A percentile compares a stretch with the other conserved stretches of the same genome.
Evolutionary conservation across 2,113 vertebrate genomes (phyloP).

Genomic region (Beaufortia kweichowensis): DNA sequence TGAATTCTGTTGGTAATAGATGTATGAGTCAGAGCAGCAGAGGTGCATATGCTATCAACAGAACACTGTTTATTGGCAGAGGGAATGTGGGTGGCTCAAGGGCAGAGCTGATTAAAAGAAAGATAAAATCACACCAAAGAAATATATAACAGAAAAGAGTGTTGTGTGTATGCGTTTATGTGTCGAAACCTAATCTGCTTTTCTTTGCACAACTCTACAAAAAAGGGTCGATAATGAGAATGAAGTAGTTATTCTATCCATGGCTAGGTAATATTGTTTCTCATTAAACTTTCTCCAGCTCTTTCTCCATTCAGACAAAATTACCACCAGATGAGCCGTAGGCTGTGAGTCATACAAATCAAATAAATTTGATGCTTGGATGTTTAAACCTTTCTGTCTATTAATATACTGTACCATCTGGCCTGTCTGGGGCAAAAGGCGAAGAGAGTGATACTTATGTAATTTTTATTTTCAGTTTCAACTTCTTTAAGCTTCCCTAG

Average conservation of each 20-base stretch:
- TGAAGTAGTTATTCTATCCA: conserved; percentile 19
- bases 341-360: conserved; percentile 28
- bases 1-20: conserved; percentile 9
- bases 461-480: conserved; percentile 31
- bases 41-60: conserved; percentile 36
- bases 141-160: background rate
- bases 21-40: conserved; percentile 30
- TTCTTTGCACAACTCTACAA: background rate
- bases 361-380: conserved; percentile 34
- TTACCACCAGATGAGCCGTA: conserved; percentile 1
- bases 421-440: conserved; percentile 25
- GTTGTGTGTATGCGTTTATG: background rate
- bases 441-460: conserved; percentile 19
- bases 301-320: background rate
- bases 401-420: conserved; percentile 5
- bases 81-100: conserved; percentile 43
- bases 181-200: conserved; percentile 2
- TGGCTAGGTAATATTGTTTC: background rate
- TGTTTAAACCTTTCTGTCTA: conserved; percentile 21
- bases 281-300: background rate
- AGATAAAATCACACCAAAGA: conserved; percentile 7
- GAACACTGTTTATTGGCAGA: conserved; percentile 42
- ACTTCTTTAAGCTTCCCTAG: background rate
- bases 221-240: conserved; percentile 24
- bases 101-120: conserved; percentile 38